Evolutionary conservation across 2,888 invertebrate species (phyloP).

Genomic region (Apodemia hepburni): DNA sequence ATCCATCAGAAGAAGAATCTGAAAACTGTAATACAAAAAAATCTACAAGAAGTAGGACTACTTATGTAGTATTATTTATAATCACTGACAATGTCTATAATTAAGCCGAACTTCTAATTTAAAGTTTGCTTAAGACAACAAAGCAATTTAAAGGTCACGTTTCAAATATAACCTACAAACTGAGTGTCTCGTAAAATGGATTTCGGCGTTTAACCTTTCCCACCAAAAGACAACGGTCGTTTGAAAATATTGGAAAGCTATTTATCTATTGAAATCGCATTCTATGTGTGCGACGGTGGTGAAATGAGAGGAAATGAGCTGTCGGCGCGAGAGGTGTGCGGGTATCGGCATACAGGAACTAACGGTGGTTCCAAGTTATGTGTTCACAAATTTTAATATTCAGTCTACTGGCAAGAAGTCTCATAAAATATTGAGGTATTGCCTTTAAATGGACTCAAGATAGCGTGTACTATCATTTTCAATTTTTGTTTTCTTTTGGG

Average conservation of each 20-base stretch:
- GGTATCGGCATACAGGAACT: background rate
- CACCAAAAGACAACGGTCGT: conserved; percentile 1
- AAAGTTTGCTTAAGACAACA: background rate
- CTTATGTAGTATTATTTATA: too few species aligned
- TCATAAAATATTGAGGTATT: too few species aligned
- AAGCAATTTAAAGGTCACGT: conserved; percentile 15
- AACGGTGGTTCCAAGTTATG: background rate
- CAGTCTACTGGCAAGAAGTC: background rate
- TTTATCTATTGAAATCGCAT: conserved; percentile 22
- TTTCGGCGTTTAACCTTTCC: background rate
- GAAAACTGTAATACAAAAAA: too few species aligned
- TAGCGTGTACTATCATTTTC: too few species aligned
- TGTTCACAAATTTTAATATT: background rate
- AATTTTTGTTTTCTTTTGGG: too few species aligned
- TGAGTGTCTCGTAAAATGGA: conserved; percentile 17
- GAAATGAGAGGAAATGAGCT: conserved; percentile 7
- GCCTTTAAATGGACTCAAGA: too few species aligned
- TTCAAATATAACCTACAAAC: conserved; percentile 13
- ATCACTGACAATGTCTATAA: background rate
- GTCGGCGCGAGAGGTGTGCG: background rate
- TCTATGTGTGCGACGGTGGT: conserved; percentile 6
- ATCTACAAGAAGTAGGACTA: too few species aligned
- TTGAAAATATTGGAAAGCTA: conserved; percentile 25
- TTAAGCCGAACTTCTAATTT: background rate
- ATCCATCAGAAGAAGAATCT: too few species aligned